A percentile compares a stretch with the other conserved stretches of the same genome.
These are phyloP conservation scores for Indicator maculatus DNA, from an alignment of 2,113 vertebrate genomes.

Conservation along the genomic window DNA sequence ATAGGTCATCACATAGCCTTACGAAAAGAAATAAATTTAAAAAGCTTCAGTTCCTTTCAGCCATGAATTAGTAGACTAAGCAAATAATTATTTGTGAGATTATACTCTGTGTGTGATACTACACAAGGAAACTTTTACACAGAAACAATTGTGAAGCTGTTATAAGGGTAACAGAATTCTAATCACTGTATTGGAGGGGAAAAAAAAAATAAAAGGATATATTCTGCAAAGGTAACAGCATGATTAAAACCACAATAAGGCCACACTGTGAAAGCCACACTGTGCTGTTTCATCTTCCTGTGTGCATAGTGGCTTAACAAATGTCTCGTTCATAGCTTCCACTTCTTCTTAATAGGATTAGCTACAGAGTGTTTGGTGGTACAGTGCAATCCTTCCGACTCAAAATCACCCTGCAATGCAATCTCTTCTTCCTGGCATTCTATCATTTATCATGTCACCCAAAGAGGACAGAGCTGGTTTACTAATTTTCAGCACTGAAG, in stretches of 20 bases:
- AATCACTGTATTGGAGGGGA: background rate
- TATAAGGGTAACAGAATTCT: background rate
- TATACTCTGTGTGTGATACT: background rate
- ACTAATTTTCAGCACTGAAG: background rate
- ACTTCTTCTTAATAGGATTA: conserved; percentile 8
- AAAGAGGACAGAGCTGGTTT: background rate
- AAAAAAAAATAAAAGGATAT: background rate
- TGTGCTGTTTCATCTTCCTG: background rate
- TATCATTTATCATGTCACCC: background rate
- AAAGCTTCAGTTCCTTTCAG: background rate
- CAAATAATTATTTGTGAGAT: background rate
- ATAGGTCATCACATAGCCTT: background rate
- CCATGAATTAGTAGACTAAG: background rate
- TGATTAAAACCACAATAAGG: background rate
- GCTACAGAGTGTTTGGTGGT: background rate
- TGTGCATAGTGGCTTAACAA: background rate
- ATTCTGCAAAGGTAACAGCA: background rate
- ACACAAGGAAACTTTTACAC: background rate
- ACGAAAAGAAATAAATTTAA: background rate
- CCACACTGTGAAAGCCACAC: background rate
- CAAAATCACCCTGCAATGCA: background rate
- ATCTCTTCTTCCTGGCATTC: background rate
- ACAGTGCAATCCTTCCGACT: background rate
- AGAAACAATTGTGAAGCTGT: background rate
- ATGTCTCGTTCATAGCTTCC: conserved; percentile 5